Percentiles rank a stretch among this genome's conserved stretches.
Conservation (phyloP, 2,888 invertebrate genomes). For the Hyppa rectilinea region DNA sequence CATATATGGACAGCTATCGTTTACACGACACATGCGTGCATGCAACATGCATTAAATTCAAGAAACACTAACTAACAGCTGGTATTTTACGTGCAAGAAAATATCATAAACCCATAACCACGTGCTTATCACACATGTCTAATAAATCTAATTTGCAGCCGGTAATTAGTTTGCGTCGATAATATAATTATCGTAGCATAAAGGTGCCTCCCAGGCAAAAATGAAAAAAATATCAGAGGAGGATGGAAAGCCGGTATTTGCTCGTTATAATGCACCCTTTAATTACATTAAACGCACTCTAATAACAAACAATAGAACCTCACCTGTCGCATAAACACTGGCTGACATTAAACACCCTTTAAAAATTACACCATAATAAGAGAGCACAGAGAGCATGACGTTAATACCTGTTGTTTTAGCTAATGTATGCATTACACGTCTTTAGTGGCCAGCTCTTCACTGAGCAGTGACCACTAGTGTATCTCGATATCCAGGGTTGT, state of each 20-base stretch:
- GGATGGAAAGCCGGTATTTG: constrained; percentile 23
- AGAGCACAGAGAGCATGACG: constrained; percentile 14
- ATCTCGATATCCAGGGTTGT: constrained; percentile 62
- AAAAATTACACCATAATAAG: constrained; percentile 23
- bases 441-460: constrained; percentile 43
- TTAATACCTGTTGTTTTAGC: constrained; percentile 51
- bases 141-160: constrained; percentile 38
- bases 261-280: constrained; percentile 16
- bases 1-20: neutral
- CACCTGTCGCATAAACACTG: constrained; percentile 42
- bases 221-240: neutral
- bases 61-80: constrained; percentile 18
- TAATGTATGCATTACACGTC: constrained; percentile 57
- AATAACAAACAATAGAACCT: constrained; percentile 37
- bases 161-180: constrained; percentile 30
- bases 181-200: constrained; percentile 9
- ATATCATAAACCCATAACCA: constrained; percentile 13
- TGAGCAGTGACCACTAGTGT: constrained; percentile 34
- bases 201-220: constrained; percentile 7
- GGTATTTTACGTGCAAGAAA: constrained; percentile 23
- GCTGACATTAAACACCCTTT: constrained; percentile 40
- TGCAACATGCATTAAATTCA: constrained; percentile 1
- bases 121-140: constrained; percentile 43
- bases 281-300: constrained; percentile 27
- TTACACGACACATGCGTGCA: constrained; percentile 13